A percentile compares a stretch with the other conserved stretches of the same genome.
Evolutionary conservation across 2,797 vertebrate genomes (phyloP).

Genomic region (Ambastaia sidthimunki): DNA sequence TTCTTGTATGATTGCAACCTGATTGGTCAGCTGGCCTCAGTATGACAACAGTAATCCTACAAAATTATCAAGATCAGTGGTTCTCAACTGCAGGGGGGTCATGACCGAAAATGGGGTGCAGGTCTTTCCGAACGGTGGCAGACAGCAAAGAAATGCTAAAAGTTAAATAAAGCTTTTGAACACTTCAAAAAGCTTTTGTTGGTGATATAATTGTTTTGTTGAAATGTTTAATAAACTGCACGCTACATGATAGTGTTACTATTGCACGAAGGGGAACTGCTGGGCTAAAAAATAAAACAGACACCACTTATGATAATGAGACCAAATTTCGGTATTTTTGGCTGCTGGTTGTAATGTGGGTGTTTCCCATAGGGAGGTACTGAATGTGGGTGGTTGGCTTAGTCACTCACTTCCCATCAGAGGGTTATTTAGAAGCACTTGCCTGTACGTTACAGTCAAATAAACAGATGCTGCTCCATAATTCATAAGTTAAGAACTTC

Average conservation of each 20-base stretch:
- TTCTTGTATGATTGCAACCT: neutral
- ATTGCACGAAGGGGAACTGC: constrained; percentile 19
- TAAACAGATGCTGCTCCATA: constrained; percentile 11
- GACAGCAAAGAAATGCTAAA: too few relatives aligned
- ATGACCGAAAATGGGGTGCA: too few relatives aligned
- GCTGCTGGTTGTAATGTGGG: constrained; percentile 39
- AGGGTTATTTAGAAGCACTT: constrained; percentile 30
- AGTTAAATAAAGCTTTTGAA: too few relatives aligned
- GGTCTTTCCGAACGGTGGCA: too few relatives aligned
- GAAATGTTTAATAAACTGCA: neutral
- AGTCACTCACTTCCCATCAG: constrained; percentile 39
- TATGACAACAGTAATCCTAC: constrained; percentile 4
- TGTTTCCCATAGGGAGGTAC: constrained; percentile 44
- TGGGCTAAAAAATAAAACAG: neutral
- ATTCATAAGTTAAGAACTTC: neutral
- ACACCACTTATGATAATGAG: constrained; percentile 6
- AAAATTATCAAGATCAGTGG: neutral
- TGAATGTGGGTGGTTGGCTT: constrained; percentile 53
- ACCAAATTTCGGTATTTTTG: constrained; percentile 22
- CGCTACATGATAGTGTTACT: constrained; percentile 19
- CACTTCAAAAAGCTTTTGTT: too few relatives aligned
- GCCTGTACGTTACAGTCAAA: constrained; percentile 14
- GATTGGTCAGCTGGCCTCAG: constrained; percentile 10
- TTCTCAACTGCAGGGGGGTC: neutral
- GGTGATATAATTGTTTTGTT: too few relatives aligned